These are phyloP conservation scores for Metaphire vulgaris DNA, from an alignment of 1,140 invertebrate species.

Conservation along the genomic window DNA sequence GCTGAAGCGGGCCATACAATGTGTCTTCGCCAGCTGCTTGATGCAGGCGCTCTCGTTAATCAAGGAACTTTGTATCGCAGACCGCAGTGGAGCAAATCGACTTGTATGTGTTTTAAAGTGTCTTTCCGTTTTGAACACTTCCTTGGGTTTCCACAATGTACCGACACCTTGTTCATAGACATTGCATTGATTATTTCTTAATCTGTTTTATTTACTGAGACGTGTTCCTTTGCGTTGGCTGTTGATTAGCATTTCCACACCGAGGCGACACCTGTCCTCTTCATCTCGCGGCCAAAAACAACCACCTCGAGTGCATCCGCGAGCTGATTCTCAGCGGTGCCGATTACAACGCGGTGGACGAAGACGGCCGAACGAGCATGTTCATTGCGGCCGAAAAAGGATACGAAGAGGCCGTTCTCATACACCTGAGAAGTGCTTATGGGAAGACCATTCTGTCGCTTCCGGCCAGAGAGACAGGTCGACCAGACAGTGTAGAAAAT, in stretches of 20 bases:
- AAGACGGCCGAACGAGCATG: slow-evolving; percentile 43
- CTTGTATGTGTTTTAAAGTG: background rate
- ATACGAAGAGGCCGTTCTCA: slow-evolving; percentile 39
- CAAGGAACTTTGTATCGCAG: background rate
- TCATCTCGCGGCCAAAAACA: slow-evolving; percentile 39
- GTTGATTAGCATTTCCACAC: slow-evolving; percentile 38
- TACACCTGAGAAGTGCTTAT: slow-evolving; percentile 46
- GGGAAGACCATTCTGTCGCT: slow-evolving; percentile 47
- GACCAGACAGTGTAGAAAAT: too few species aligned
- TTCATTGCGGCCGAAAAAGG: slow-evolving; percentile 43
- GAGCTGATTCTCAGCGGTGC: slow-evolving; percentile 43
- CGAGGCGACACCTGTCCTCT: slow-evolving; percentile 42
- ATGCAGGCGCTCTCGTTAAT: slow-evolving; percentile 36
- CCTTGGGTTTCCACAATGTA: too few species aligned
- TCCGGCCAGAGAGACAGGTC: slow-evolving; percentile 41
- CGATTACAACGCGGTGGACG: slow-evolving; percentile 49
- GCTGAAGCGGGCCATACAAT: slow-evolving; percentile 42
- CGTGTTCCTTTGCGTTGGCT: too few species aligned
- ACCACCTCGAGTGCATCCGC: slow-evolving; percentile 41
- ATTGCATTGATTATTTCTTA: too few species aligned
- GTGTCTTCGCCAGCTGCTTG: slow-evolving; percentile 40
- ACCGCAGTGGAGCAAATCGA: background rate
- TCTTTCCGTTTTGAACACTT: background rate
- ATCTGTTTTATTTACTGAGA: too few species aligned
- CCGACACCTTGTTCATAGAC: too few species aligned